phyloP scores from a whole-genome alignment of 2,888 invertebrate genomes.

The Balanococcus diminutus region DNA sequence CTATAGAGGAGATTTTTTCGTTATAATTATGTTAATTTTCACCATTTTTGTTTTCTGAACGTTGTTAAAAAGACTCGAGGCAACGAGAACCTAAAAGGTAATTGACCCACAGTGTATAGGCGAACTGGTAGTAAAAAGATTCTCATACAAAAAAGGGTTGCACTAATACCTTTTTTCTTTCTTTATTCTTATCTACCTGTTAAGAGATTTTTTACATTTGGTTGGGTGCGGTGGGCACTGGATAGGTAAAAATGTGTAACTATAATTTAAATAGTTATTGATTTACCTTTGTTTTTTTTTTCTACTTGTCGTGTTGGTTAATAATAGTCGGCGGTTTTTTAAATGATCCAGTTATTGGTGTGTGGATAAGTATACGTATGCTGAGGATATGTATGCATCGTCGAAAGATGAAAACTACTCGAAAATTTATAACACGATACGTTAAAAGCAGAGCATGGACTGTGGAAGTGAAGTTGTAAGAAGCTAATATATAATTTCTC shows the following conservation, averaged over 20 bases:
- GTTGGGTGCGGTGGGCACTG: neutral
- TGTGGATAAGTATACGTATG: neutral
- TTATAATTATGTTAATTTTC: slow-evolving; percentile 20
- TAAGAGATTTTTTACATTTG: neutral
- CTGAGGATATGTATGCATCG: neutral
- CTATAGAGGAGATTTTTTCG: neutral
- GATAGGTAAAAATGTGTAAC: neutral
- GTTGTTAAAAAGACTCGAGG: neutral
- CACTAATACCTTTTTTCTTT: neutral
- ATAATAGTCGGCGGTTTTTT: slow-evolving; percentile 18
- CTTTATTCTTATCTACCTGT: slow-evolving; percentile 9
- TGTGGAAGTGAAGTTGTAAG: neutral
- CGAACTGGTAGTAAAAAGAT: neutral
- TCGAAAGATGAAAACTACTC: neutral
- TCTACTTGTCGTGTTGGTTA: neutral
- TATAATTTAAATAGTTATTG: slow-evolving; percentile 23
- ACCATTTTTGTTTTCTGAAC: neutral
- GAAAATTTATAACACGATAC: neutral
- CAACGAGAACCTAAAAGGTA: neutral
- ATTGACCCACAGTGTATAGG: neutral
- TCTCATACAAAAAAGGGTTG: slow-evolving; percentile 3
- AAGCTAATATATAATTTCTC: slow-evolving; percentile 28
- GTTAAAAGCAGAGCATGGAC: too few relatives aligned
- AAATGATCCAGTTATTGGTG: slow-evolving; percentile 5
- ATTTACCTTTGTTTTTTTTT: slow-evolving; percentile 24